Percentiles rank a stretch among this genome's conserved stretches.
Conservation (phyloP, 1,140 invertebrate species). For the Zaprionus taronus region DNA sequence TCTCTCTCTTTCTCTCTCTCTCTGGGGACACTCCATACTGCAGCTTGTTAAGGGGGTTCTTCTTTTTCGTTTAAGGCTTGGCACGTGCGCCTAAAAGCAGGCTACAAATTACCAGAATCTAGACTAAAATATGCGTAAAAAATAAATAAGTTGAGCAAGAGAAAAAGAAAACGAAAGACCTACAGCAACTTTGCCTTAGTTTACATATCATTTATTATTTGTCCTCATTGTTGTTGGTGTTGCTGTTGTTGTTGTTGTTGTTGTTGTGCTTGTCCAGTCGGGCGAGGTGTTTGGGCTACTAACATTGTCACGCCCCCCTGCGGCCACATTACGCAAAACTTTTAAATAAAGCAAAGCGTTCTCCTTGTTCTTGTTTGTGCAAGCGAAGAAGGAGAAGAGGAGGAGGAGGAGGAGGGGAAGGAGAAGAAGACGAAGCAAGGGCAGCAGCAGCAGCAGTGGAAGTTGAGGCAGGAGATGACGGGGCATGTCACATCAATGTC, state of each 20-base stretch:
- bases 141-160: not conserved
- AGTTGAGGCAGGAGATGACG: constrained; percentile 61
- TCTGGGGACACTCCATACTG: not conserved
- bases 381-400: constrained; percentile 1
- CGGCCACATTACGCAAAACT: constrained; percentile 73
- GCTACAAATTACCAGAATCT: constrained; percentile 44
- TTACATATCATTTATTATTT: constrained; percentile 82
- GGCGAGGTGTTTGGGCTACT: constrained; percentile 57
- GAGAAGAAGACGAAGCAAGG: constrained; percentile 1
- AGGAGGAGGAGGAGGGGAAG: not conserved
- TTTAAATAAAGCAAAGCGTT: constrained; percentile 74
- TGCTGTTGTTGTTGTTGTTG: constrained; percentile 5
- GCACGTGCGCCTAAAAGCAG: constrained; percentile 6
- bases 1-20: not conserved
- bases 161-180: constrained; percentile 14
- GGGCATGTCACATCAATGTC: constrained; percentile 80
- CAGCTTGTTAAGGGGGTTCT: not conserved
- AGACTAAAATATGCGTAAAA: constrained; percentile 43
- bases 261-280: constrained; percentile 44
- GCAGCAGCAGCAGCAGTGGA: not conserved
- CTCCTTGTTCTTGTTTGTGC: constrained; percentile 25
- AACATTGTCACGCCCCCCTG: constrained; percentile 66
- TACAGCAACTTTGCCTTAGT: constrained; percentile 75
- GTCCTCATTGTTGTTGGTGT: constrained; percentile 17
- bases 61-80: not conserved